Evolutionary conservation across 2,113 vertebrate species (phyloP), one percentile per base, ranked within the genome.

Genomic region (Chrysochloris asiatica): DNA sequence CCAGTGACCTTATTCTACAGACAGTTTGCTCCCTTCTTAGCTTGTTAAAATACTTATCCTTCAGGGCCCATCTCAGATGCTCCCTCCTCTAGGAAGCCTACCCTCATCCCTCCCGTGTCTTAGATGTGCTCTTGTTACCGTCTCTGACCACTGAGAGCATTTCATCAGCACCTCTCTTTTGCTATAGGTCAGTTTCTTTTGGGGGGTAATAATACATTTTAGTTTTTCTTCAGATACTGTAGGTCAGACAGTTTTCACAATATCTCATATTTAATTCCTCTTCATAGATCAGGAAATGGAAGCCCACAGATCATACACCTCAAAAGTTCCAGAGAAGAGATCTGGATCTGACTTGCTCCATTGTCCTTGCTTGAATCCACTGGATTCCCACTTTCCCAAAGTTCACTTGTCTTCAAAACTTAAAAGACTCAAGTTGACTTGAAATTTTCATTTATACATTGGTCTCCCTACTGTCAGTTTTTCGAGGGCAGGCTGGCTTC

Each of bases 61-160:
- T 52, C 67, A 92, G 89, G 65, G 41, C 38, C 61, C n/a, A 83
- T 48, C 17, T 85, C 61, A 1, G 17, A 63, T 5, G n/a, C 48
- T 63, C 1, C 63, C 45, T 91, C 45, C 50, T 93, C 82, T 28
- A 83, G 47, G 86, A 95, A 81, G 83, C 14, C 83, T 86, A 65
- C 41, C 89, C 52, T 67, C 30, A 12, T 54, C 47, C 41, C 38
- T 69, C 21, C 4, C 6, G 12, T 12, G 21, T 50, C 45, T 88
- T 79, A 79, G 54, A 43, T 33, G 28, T 52, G 33, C 19, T 79
- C 50, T 77, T 6, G 12, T 19, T 41, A 14, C 1, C 75, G 89
- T 75, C 75, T 91, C 50, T 72, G 90, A 93, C 30, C 36, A 63
- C 71, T 33, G 21, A 88, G 73, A 84, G 9, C 28, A 59, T 79